Base-by-base conservation (phyloP, 1,140 invertebrate genomes). In the Caerostris extrusa region DNA sequence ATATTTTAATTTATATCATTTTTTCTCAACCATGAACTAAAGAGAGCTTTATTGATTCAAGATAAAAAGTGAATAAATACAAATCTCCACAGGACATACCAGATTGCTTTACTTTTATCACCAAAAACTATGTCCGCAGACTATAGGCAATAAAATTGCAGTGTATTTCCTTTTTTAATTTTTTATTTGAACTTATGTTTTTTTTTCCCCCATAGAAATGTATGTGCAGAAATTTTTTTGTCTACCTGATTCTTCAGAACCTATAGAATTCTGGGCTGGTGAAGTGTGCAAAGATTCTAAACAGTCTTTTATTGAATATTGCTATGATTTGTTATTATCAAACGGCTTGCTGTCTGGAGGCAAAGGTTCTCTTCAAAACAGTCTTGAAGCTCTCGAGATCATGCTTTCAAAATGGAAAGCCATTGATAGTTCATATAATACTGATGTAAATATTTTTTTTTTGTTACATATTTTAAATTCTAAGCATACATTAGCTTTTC, bases 231-330 rank as follows among this genome's bases (percentile, higher is more conserved):
- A 85, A 85, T 67, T 69, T n/a, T 56, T 92, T n/a, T 55, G 3
- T 17, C n/a, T 14, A 7, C 53, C 10, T n/a, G 10, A 85, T 17
- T 55, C 17, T 64, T 5, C 3, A 19, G 60, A 85, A 19, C 14
- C 4, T 17, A 34, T 69, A 7, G 58, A n/a, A 55, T 71, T 93
- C 53, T 93, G 91, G 91, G 57, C 5, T 58, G 82, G 91, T 19
- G 17, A 7, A 17, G 50, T 55, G 50, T 71, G 64, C 50, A 82
- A 19, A 55, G 81, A 55, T 55, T 19, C 81, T 53, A 58, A 93
- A n/a, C 3, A 77, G n/a, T 71, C 91, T 17, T 87, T 93, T 19
- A 58, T 87, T 53, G 12, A 58, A 14, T 10, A 53, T 87, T 12
- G 87, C 34, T 55, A 55, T 61, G 7, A 17, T 67, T 14, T 77